Base-by-base conservation (phyloP, 2,888 invertebrate genomes). In the Lasiommata megera region DNA sequence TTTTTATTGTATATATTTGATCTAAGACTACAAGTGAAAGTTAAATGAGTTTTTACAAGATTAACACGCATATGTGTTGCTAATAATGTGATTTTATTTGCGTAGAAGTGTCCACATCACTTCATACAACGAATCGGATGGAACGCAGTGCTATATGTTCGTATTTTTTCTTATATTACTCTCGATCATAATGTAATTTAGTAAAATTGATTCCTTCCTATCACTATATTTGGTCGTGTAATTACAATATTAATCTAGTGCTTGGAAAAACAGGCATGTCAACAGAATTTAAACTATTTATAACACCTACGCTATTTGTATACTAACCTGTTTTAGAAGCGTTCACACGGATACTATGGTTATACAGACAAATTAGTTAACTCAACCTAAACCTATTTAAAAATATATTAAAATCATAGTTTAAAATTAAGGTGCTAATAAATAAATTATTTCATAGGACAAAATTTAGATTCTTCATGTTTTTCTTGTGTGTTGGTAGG, bases 131-230 rank as follows among this genome's bases (percentile, higher is more conserved):
- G 72, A 64, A 68, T 72, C 77, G 82, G 74, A 83, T 84, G 84
- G 85, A 83, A 82, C 82, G 76, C 74, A 61, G 59, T 70, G 68
- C 73, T 77, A 74, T 76, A 74, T 77, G 87, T 87, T 69, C 70
- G 84, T 79, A 67, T 60, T 69, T 48, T 60, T 17, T 9, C 12
- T 29, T 34, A n/a, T 14, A 36, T 9, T 12, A 3, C n/a, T 14
- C 6, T 14, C 1, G 7, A 14, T 37, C 37, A 3, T 3, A 37
- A 6, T 14, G 29, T 28, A 28, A 11, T 44, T 44, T 8, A 28
- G 1, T 29, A 12, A 14, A 3, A n/a, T n/a, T n/a, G n/a, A n/a
- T n/a, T 9, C 41, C n/a, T 14, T 46, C 46, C 14, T 16, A 46
- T 46, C 11, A 12, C 14, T 9, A 8, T 23, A 28, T 1, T n/a